Base-by-base conservation (phyloP, 1,140 invertebrate genomes). In the Neodiprion virginianus region DNA sequence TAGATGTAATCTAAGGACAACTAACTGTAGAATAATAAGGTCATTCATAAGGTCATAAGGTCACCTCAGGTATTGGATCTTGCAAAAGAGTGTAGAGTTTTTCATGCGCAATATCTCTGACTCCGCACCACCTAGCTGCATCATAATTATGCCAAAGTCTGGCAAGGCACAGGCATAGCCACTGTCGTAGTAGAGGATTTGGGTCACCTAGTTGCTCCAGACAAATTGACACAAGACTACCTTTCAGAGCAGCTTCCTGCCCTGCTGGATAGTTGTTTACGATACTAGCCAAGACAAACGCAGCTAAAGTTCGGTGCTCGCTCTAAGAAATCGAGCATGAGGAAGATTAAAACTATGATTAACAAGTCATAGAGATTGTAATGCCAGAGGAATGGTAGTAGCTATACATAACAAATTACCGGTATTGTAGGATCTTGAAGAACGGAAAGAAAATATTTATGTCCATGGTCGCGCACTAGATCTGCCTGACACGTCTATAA, bases 81-180 rank as follows among this genome's bases (percentile, higher is more conserved):
- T 91, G 88, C 9, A 98, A 88, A 69, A 98, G 89, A 49, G 88
- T 91, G 80, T 93, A 96, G 1, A 99, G 90, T 89, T 99, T 98
- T 86, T 99, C 98, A 88, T 98, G 97, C 8, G 98, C 97, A 76
- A 94, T 93, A 84, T 99, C 97, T n/a, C 98, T 90, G 12, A 97
- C 97, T 10, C 97, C 98, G 69, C 95, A 96, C 97, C 98, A 99
- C 74, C 97, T 91, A 23, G 98, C 97, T 83, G 94, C 94, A 82
- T 98, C 96, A 86, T 95, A 98, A 83, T 96, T 94, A 75, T 95
- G 93, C 98, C 98, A 99, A 48, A 98, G 91, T 83, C 96, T 90
- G n/a, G 96, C 97, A 69, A 99, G 90, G 84, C 96, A 97, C 69
- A 99, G 93, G 75, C 96, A 95, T 67, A 98, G 89, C 98, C 98